phyloP scores from a whole-genome alignment of 2,797 vertebrate genomes.

The Buphagus erythrorhynchus region DNA sequence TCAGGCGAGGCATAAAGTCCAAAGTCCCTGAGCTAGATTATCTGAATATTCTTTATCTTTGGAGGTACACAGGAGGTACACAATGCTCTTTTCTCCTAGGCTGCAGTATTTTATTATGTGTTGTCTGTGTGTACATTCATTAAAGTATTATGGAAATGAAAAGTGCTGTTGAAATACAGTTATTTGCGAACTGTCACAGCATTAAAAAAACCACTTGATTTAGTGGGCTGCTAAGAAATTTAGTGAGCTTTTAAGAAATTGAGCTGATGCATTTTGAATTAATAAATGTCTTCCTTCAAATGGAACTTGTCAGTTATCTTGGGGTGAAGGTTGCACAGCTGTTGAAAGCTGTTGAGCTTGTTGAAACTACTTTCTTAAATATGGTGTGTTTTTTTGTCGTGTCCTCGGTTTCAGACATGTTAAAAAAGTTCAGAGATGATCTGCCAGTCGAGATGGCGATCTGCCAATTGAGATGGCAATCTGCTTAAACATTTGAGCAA shows the following conservation, averaged over 20 bases:
- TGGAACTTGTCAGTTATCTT: neutral
- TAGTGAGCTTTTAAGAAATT: neutral
- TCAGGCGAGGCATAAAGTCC: neutral
- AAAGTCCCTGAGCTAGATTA: neutral
- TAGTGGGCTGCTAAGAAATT: neutral
- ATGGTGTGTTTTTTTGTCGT: neutral
- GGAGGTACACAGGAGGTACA: neutral
- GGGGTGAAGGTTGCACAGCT: neutral
- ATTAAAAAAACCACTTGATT: neutral
- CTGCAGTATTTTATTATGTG: neutral
- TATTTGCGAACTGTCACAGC: neutral
- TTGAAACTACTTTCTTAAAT: neutral
- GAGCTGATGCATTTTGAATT: neutral
- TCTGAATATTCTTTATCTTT: conserved; percentile 25
- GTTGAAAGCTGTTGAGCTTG: conserved; percentile 7
- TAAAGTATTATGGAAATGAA: neutral
- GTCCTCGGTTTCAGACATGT: neutral
- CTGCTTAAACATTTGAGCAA: neutral
- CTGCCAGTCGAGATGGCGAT: neutral
- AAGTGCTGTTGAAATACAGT: neutral
- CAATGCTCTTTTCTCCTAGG: neutral
- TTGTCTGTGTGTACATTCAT: neutral
- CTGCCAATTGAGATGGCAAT: neutral
- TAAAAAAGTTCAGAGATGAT: neutral
- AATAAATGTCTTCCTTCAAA: neutral